Base-by-base conservation (phyloP, 2,888 invertebrate species). In the Villa cingulata region DNA sequence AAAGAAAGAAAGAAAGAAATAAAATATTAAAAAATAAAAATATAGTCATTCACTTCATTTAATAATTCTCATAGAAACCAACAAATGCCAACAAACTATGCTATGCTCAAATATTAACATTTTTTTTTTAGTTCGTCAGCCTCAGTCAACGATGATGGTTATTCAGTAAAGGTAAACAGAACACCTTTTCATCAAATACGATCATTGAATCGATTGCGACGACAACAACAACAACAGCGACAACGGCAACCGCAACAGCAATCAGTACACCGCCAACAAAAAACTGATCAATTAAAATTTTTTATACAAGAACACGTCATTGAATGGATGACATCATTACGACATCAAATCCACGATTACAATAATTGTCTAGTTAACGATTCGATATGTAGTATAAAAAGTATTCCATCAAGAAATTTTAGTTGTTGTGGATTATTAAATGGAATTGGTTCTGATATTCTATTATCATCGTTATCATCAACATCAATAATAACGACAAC, bases 251-350 rank as follows among this genome's bases (percentile, higher is more conserved):
- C 4, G 18, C 39, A 27, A 39, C 45, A 38, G 36, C 34, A 15
- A 34, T 14, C 14, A 34, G n/a, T n/a, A 39, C 27, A 15, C 23
- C 29, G 3, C 7, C 42, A 9, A 20, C 39, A 29, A 40, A 46
- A 38, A 38, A n/a, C n/a, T n/a, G n/a, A n/a, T n/a, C 36, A 16
- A 36, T 4, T 6, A 16, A 36, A 36, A 7, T 36, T 12, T 36
- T 7, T n/a, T 36, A 36, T 39, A 20, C 60, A 59, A 50, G 62
- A 58, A 41, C 62, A 62, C 56, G 59, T 65, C 48, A 62, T 65
- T 46, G 59, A 62, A 39, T 68, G 68, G 68, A 59, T 69, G 64
- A 58, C 58, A 47, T 58, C 59, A 56, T 54, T 67, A 54, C 63
- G 67, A 48, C 54, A 55, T 53, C 63, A 68, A 50, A 57, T 61